Evolutionary conservation across 2,797 vertebrate species (phyloP).

Genomic region (Vultur gryphus): DNA sequence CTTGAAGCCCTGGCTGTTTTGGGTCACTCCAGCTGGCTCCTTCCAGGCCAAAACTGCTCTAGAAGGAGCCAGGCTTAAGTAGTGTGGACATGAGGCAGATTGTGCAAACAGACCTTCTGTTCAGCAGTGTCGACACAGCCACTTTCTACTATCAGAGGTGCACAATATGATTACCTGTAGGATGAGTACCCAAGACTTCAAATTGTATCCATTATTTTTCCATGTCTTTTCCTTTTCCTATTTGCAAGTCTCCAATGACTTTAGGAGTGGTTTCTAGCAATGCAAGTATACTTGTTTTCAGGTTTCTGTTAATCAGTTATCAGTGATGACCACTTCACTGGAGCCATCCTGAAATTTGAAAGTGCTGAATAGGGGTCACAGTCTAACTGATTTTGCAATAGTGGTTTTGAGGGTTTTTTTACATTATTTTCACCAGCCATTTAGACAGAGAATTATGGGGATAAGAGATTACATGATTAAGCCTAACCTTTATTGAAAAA

Average conservation of each 20-base stretch:
- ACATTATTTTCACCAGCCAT: neutral
- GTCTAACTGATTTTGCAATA: neutral
- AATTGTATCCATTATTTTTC: neutral
- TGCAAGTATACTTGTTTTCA: neutral
- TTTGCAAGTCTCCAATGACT: neutral
- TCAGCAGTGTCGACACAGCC: accelerated
- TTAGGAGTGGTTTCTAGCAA: neutral
- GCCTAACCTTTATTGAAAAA: neutral
- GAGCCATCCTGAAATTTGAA: neutral
- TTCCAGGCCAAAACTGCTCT: neutral
- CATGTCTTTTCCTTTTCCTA: neutral
- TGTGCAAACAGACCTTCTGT: neutral
- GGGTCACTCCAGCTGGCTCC: neutral
- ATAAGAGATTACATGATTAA: neutral
- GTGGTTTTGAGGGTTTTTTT: accelerated
- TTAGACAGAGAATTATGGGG: neutral
- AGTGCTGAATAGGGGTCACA: accelerated
- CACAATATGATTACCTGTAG: neutral
- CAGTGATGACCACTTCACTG: neutral
- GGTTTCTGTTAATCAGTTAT: neutral
- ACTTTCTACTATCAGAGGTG: neutral
- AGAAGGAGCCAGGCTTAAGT: neutral
- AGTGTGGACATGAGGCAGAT: neutral
- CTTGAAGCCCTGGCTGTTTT: neutral
- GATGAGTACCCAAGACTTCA: neutral